Percentiles rank a stretch among this genome's conserved stretches.
phyloP scores from a whole-genome alignment of 2,113 vertebrate species.

The Mirza zaza region DNA sequence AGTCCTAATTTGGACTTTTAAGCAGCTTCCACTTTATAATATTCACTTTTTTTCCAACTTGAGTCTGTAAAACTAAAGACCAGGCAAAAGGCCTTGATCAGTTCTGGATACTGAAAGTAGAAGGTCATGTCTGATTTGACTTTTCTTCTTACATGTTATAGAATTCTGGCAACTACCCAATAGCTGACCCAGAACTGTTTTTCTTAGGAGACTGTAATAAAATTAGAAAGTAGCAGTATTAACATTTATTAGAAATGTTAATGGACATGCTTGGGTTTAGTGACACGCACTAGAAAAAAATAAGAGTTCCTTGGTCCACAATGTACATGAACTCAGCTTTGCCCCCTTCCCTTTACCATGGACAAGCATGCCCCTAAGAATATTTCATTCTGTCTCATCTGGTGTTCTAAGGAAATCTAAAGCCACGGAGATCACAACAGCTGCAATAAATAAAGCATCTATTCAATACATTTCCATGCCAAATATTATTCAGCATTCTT shows the following conservation, averaged over 20 bases:
- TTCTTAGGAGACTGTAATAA: constrained; percentile 52
- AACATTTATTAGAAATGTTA: constrained; percentile 70
- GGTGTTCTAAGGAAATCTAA: constrained; percentile 69
- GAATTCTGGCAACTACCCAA: constrained; percentile 16
- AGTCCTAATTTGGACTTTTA: constrained; percentile 9
- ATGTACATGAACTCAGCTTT: constrained; percentile 62
- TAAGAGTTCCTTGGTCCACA: constrained; percentile 58
- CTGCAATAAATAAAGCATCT: constrained; percentile 84
- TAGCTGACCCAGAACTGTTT: constrained; percentile 17
- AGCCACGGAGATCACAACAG: constrained; percentile 81
- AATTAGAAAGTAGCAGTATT: constrained; percentile 52
- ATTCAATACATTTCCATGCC: constrained; percentile 75
- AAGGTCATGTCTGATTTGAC: not conserved
- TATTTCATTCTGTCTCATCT: constrained; percentile 75
- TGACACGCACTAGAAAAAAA: constrained; percentile 70
- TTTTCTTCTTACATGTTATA: constrained; percentile 40
- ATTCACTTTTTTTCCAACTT: not conserved
- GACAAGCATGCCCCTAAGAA: constrained; percentile 64
- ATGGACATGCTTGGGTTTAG: constrained; percentile 47
- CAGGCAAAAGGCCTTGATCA: not conserved
- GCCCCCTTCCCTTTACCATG: constrained; percentile 52
- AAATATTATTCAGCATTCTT: constrained; percentile 83
- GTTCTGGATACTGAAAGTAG: not conserved
- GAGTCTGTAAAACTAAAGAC: not conserved
- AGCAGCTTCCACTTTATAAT: not conserved